Conservation (phyloP, 2,797 vertebrate species). For the Columba guinea region DNA sequence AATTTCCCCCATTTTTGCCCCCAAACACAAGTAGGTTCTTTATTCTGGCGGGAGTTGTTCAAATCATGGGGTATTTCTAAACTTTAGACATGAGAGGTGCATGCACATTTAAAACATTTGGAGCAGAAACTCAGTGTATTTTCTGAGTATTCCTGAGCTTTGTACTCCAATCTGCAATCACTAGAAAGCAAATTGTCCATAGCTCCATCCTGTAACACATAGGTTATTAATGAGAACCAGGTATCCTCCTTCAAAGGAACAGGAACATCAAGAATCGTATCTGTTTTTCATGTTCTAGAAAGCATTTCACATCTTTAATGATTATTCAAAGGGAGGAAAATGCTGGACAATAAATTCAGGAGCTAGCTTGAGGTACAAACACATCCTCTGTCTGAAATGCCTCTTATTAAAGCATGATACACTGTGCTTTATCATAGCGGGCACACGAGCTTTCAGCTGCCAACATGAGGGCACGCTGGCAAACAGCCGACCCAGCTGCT, state of each 20-base stretch:
- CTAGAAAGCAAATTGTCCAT: constrained; percentile 56
- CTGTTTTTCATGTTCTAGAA: constrained; percentile 50
- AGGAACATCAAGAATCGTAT: neutral
- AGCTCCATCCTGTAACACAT: neutral
- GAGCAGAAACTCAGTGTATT: neutral
- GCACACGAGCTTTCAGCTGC: constrained; percentile 17
- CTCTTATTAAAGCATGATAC: neutral
- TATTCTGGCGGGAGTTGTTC: neutral
- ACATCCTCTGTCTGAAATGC: neutral
- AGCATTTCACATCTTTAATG: constrained; percentile 39
- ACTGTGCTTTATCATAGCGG: neutral
- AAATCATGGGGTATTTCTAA: neutral
- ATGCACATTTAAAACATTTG: neutral
- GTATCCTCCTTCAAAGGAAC: constrained; percentile 60
- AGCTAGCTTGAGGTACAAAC: neutral
- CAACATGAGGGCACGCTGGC: constrained; percentile 43
- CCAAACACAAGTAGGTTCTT: neutral
- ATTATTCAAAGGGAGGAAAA: neutral
- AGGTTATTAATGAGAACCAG: constrained; percentile 66
- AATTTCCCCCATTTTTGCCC: neutral
- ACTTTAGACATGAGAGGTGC: neutral
- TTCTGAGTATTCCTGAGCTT: constrained; percentile 41
- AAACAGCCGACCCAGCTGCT: constrained; percentile 38
- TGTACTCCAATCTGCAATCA: constrained; percentile 52
- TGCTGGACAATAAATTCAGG: constrained; percentile 28